These are phyloP conservation scores for Laupala kohalensis DNA, from an alignment of 1,140 invertebrate genomes.

Conservation along the genomic window DNA sequence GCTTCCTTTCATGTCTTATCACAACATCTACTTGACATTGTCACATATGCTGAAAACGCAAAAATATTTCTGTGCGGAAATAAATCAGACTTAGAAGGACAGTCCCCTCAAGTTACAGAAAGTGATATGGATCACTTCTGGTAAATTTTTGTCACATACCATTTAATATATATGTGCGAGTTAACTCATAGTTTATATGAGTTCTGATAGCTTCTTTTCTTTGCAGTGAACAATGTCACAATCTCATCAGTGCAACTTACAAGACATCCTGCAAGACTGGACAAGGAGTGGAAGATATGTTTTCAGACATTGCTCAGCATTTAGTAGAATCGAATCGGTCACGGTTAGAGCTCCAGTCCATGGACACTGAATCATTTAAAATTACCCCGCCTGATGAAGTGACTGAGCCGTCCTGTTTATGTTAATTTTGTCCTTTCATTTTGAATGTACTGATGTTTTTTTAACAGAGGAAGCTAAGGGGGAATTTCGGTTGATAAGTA, in stretches of 20 bases:
- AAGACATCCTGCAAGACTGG: constrained; percentile 85
- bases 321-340: constrained; percentile 63
- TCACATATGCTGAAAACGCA: constrained; percentile 83
- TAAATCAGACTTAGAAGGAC: constrained; percentile 64
- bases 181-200: neutral
- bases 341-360: constrained; percentile 63
- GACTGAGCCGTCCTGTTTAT: constrained; percentile 48
- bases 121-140: constrained; percentile 83
- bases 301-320: constrained; percentile 69
- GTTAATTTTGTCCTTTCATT: no score
- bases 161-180: neutral
- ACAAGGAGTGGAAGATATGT: constrained; percentile 80
- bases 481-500: no score
- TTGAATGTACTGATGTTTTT: no score
- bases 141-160: constrained; percentile 29
- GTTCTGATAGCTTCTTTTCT: constrained; percentile 13
- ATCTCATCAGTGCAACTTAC: constrained; percentile 74
- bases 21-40: constrained; percentile 80
- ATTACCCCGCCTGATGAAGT: constrained; percentile 46
- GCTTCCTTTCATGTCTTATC: constrained; percentile 83
- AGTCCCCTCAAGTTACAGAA: constrained; percentile 64
- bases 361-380: constrained; percentile 66
- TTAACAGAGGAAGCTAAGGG: no score
- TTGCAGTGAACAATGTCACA: constrained; percentile 79
- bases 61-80: constrained; percentile 89